Evolutionary conservation across 23 tunicate species (phyloP).

Genomic region (Diplosoma virens): DNA sequence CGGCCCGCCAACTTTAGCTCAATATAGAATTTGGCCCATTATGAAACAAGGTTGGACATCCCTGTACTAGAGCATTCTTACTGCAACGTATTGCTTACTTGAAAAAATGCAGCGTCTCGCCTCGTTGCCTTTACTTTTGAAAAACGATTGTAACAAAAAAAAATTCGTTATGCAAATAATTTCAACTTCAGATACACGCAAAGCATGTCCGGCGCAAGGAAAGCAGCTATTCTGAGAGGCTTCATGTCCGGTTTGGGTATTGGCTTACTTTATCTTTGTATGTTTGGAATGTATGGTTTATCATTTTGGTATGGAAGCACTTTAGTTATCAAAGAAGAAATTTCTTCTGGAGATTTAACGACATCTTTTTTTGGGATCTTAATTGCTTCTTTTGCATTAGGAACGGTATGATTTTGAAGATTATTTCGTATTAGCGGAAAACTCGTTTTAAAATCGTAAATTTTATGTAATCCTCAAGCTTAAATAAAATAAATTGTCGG

Average conservation of each 20-base stretch:
- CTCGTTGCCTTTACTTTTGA: no score
- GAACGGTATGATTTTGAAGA: conserved; percentile 41
- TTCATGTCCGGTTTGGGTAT: conserved; percentile 47
- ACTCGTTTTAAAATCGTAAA: no score
- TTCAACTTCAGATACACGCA: conserved; percentile 32
- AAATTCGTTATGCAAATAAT: not conserved
- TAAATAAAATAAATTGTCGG: no score
- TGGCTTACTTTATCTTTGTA: conserved; percentile 46
- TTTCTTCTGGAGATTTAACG: conserved; percentile 44
- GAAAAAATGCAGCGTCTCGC: no score
- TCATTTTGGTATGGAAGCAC: conserved; percentile 71
- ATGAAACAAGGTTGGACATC: no score
- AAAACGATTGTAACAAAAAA: no score
- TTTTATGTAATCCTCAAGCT: no score
- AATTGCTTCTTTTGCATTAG: conserved; percentile 65
- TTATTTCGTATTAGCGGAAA: no score
- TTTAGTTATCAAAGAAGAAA: conserved; percentile 28
- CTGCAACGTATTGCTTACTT: no score
- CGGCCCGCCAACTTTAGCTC: no score
- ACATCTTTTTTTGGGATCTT: conserved; percentile 52
- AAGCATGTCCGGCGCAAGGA: conserved; percentile 41
- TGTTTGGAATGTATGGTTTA: conserved; percentile 63
- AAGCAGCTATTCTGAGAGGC: conserved; percentile 43
- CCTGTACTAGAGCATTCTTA: no score
- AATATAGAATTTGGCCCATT: no score